Evolutionary conservation across 2,113 vertebrate genomes (phyloP).

Genomic region (Leucopsar rothschildi): DNA sequence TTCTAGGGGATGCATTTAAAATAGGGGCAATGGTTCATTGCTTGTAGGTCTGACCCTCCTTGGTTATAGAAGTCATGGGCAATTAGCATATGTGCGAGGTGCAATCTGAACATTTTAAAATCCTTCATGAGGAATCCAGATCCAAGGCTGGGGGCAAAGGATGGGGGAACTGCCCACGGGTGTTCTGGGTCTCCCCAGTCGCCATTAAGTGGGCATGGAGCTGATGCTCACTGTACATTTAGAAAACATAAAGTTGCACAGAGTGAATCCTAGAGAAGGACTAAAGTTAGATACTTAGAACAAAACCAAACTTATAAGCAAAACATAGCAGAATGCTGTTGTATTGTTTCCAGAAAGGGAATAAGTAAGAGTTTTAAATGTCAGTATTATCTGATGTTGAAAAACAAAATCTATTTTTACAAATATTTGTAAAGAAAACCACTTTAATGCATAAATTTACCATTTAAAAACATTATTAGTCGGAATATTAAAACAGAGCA

Average conservation of each 20-base stretch:
- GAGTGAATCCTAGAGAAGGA: background rate
- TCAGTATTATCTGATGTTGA: background rate
- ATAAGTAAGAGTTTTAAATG: background rate
- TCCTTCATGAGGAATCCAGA: background rate
- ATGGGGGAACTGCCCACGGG: background rate
- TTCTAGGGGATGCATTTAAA: background rate
- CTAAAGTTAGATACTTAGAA: background rate
- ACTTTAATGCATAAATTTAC: background rate
- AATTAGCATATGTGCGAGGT: background rate
- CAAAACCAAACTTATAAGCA: background rate
- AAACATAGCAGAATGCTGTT: background rate
- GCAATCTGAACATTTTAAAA: background rate
- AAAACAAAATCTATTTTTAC: background rate
- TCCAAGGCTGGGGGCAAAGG: background rate
- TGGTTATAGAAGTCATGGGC: background rate
- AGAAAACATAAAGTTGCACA: background rate
- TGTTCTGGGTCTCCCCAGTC: background rate
- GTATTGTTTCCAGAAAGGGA: background rate
- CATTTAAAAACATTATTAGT: background rate
- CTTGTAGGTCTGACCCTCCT: background rate
- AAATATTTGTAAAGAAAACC: background rate
- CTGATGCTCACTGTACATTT: background rate
- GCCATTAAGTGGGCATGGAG: background rate
- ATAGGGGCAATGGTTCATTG: background rate
- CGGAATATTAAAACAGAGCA: background rate